A percentile compares a stretch with the other conserved stretches of the same genome.
Evolutionary conservation across 2,113 vertebrate species (phyloP).

Genomic region (Salminus brasiliensis): DNA sequence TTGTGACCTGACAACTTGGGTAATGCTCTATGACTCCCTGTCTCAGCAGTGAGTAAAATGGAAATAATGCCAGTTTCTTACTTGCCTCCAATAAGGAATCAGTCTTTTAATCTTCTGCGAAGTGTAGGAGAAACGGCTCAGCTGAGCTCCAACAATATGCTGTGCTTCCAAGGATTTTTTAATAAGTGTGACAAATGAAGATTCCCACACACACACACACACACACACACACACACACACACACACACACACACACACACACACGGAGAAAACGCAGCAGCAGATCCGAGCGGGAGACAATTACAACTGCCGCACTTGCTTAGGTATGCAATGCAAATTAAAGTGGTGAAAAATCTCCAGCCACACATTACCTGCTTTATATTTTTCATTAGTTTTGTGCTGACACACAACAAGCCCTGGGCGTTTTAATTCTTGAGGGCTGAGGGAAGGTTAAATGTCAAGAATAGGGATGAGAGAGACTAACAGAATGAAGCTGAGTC

Average conservation of each 20-base stretch:
- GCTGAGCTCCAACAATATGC: conserved; percentile 38
- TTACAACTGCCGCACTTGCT: not conserved
- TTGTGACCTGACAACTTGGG: conserved; percentile 40
- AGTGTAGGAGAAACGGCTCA: conserved; percentile 40
- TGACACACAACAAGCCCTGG: conserved; percentile 25
- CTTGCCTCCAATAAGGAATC: conserved; percentile 56
- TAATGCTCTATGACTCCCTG: conserved; percentile 38
- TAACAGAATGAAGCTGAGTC: not conserved
- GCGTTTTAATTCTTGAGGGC: conserved; percentile 21
- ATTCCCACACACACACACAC: too few species aligned
- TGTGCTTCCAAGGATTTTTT: conserved; percentile 62
- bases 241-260: too few species aligned
- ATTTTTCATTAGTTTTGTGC: conserved; percentile 33
- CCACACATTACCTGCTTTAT: conserved; percentile 2
- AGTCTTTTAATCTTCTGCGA: conserved; percentile 61
- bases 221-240: too few species aligned
- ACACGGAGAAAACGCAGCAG: not conserved
- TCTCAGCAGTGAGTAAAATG: conserved; percentile 56
- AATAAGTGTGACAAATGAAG: conserved; percentile 66
- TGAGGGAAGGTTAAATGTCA: conserved; percentile 9
- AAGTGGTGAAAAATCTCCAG: not conserved
- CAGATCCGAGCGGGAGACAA: not conserved
- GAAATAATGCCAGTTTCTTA: conserved; percentile 57
- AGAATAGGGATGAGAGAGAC: conserved; percentile 8
- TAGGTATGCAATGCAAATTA: conserved; percentile 11